These are phyloP conservation scores for Ophonus ardosiacus DNA, from an alignment of 2,888 invertebrate species.

Conservation along the genomic window DNA sequence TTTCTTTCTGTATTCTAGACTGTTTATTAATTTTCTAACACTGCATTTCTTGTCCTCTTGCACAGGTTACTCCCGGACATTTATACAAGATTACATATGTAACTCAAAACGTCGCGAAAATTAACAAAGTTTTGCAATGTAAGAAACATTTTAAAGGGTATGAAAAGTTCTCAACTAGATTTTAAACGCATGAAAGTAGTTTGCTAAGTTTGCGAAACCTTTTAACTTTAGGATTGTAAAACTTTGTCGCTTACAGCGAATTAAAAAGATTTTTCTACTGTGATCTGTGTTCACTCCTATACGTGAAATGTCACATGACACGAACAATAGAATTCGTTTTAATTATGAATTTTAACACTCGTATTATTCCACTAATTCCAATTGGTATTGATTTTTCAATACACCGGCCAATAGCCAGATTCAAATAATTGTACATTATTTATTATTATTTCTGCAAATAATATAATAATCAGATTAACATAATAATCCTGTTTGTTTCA, in stretches of 20 bases:
- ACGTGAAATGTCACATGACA: not conserved
- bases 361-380: not conserved
- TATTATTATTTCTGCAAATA: not conserved
- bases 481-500: too few species aligned
- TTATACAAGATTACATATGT: slow-evolving; percentile 23
- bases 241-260: slow-evolving; percentile 29
- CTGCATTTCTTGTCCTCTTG: not conserved
- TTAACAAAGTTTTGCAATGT: slow-evolving; percentile 29
- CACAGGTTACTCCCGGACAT: not conserved
- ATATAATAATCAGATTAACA: not conserved
- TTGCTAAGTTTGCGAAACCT: slow-evolving; percentile 30
- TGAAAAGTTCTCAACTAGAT: slow-evolving; percentile 28
- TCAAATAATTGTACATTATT: not conserved
- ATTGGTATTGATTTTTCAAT: not conserved
- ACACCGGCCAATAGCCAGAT: not conserved
- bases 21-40: not conserved
- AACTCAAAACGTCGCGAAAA: slow-evolving; percentile 17
- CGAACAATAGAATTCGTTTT: not conserved
- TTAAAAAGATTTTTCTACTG: slow-evolving; percentile 8
- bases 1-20: not conserved
- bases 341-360: not conserved
- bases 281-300: not conserved
- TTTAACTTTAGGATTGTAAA: slow-evolving; percentile 30
- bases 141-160: slow-evolving; percentile 31
- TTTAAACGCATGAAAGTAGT: slow-evolving; percentile 33